These are phyloP conservation scores for Carcina quercana DNA, from an alignment of 2,888 invertebrate genomes.

Conservation along the genomic window DNA sequence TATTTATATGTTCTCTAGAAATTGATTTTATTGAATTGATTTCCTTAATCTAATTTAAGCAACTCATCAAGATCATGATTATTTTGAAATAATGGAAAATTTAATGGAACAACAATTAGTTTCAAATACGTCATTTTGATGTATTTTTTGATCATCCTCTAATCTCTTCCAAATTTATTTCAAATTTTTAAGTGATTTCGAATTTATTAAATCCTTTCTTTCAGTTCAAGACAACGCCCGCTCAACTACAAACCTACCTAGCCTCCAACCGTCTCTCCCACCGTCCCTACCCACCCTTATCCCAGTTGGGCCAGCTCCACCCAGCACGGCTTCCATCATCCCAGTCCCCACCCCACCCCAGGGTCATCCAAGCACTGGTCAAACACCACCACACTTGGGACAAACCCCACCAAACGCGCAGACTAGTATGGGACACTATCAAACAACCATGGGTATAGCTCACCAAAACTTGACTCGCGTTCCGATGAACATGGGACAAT, in stretches of 20 bases:
- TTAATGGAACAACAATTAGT: no score
- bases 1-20: no score
- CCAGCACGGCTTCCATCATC: conserved; percentile 33
- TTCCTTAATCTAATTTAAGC: no score
- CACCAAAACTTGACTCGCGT: not conserved
- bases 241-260: conserved; percentile 30
- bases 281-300: conserved; percentile 42
- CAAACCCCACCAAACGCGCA: not conserved
- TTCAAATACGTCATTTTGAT: no score
- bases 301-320: conserved; percentile 34
- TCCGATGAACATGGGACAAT: not conserved
- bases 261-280: conserved; percentile 40
- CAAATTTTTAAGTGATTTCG: no score
- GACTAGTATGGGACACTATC: conserved; percentile 7
- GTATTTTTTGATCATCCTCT: no score
- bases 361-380: not conserved
- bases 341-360: conserved; percentile 17
- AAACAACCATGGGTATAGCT: not conserved
- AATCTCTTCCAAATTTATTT: no score
- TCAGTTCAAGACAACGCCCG: conserved; percentile 47
- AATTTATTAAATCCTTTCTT: no score
- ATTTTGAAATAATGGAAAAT: no score
- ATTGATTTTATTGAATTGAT: no score
- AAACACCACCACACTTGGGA: not conserved
- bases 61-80: no score